A percentile compares a stretch with the other conserved stretches of the same genome.
phyloP scores from a whole-genome alignment of 1,140 invertebrate species.

The Dermatophagoides farinae region DNA sequence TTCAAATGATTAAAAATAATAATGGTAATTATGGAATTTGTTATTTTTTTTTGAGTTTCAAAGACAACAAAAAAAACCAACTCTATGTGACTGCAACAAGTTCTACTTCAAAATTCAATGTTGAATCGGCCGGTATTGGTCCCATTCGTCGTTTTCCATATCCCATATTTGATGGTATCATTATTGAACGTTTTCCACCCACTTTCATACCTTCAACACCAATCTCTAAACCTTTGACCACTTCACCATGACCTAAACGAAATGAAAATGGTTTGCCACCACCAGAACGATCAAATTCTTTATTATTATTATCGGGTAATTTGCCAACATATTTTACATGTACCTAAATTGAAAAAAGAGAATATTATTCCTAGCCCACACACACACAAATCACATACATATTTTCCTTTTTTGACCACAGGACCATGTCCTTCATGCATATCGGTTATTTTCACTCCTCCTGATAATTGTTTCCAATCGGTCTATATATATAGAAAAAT shows the following conservation, averaged over 20 bases:
- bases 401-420: constrained; percentile 51
- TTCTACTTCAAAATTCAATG: constrained; percentile 67
- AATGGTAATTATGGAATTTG: too few relatives aligned
- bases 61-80: too few relatives aligned
- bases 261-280: constrained; percentile 60
- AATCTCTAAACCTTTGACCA: constrained; percentile 77
- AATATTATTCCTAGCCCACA: neutral
- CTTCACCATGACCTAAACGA: constrained; percentile 54
- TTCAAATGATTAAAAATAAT: too few relatives aligned
- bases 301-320: constrained; percentile 20
- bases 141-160: constrained; percentile 58
- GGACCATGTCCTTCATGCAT: constrained; percentile 48
- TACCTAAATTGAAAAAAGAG: constrained; percentile 39
- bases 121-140: constrained; percentile 58
- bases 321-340: constrained; percentile 26
- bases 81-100: constrained; percentile 49
- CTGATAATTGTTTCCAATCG: constrained; percentile 37
- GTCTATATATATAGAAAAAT: neutral
- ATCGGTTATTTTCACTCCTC: constrained; percentile 56
- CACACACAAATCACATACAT: constrained; percentile 29
- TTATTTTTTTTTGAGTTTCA: too few relatives aligned
- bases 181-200: constrained; percentile 65
- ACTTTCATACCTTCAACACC: constrained; percentile 73
- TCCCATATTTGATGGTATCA: constrained; percentile 57
- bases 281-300: constrained; percentile 30